phyloP scores from a whole-genome alignment of 2,888 invertebrate genomes.

The Lymantria dispar region DNA sequence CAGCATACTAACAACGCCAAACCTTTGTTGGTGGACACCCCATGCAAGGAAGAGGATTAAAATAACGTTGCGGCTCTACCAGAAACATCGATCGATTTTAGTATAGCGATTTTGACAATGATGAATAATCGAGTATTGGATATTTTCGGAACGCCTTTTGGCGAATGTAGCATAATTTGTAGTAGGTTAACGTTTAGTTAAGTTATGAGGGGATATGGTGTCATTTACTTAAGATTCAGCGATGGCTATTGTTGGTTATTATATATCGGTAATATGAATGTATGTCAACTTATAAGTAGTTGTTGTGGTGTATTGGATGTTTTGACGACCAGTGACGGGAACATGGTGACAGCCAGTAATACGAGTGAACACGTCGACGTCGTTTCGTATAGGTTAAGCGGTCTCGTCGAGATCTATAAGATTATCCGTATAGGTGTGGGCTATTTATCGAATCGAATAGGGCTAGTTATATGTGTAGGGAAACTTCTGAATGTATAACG shows the following conservation, averaged over 20 bases:
- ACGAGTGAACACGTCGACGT: conserved; percentile 40
- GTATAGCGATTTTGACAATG: conserved; percentile 40
- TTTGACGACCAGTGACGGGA: conserved; percentile 57
- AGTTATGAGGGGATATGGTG: conserved; percentile 72
- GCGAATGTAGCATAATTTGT: conserved; percentile 71
- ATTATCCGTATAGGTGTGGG: conserved; percentile 76
- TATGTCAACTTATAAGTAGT: conserved; percentile 57
- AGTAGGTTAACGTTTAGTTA: conserved; percentile 53
- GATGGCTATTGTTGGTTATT: conserved; percentile 74
- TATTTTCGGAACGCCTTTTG: conserved; percentile 68
- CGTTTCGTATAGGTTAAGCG: conserved; percentile 59
- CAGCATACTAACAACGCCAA: conserved; percentile 61
- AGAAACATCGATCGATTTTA: conserved; percentile 32
- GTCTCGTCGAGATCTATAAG: conserved; percentile 61
- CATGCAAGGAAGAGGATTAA: conserved; percentile 74
- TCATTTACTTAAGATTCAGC: conserved; percentile 64
- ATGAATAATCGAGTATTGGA: conserved; percentile 50
- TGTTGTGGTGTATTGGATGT: conserved; percentile 61
- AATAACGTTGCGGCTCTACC: conserved; percentile 12
- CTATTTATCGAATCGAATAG: conserved; percentile 75
- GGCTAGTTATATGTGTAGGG: conserved; percentile 67
- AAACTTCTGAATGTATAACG: conserved; percentile 69
- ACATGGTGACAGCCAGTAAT: conserved; percentile 49
- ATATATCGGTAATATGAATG: conserved; percentile 66
- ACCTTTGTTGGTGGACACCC: conserved; percentile 72